Evolutionary conservation across 1,140 invertebrate species (phyloP).

Genomic region (Bombus impatiens): DNA sequence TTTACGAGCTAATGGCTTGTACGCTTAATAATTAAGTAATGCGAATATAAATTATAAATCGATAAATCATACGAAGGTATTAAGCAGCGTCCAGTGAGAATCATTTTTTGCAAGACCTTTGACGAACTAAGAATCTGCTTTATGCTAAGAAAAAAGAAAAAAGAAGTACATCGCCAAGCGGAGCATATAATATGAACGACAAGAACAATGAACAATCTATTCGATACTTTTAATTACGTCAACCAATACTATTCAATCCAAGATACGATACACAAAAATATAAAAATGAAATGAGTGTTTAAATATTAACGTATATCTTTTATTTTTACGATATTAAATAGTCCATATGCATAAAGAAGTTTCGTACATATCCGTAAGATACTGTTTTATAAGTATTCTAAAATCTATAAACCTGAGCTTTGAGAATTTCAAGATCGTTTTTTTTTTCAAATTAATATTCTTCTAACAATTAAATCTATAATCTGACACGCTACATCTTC

Average conservation of each 20-base stretch:
- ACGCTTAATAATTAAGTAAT: conserved; percentile 30
- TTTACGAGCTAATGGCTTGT: not conserved
- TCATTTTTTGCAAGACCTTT: not conserved
- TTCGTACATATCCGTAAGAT: not conserved
- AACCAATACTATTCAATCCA: not conserved
- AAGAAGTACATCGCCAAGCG: not conserved
- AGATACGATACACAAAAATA: not conserved
- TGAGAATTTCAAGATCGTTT: not conserved
- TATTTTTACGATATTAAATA: conserved; percentile 46
- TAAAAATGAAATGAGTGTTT: conserved; percentile 15
- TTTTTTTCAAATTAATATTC: not conserved
- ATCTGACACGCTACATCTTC: conserved; percentile 2
- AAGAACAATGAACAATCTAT: not conserved
- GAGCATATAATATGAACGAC: not conserved
- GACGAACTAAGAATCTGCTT: not conserved
- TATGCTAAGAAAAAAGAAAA: conserved; percentile 4
- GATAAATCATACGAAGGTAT: not conserved
- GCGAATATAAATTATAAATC: conserved; percentile 10
- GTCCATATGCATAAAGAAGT: conserved; percentile 45
- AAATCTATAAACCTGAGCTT: conserved; percentile 12
- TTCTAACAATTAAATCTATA: conserved; percentile 20
- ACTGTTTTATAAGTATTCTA: conserved; percentile 5
- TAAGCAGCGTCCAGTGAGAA: not conserved
- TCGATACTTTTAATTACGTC: not conserved
- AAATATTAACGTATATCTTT: conserved; percentile 24